Evolutionary conservation across 2,797 vertebrate species (phyloP).

Genomic region (Anniella stebbinsi): DNA sequence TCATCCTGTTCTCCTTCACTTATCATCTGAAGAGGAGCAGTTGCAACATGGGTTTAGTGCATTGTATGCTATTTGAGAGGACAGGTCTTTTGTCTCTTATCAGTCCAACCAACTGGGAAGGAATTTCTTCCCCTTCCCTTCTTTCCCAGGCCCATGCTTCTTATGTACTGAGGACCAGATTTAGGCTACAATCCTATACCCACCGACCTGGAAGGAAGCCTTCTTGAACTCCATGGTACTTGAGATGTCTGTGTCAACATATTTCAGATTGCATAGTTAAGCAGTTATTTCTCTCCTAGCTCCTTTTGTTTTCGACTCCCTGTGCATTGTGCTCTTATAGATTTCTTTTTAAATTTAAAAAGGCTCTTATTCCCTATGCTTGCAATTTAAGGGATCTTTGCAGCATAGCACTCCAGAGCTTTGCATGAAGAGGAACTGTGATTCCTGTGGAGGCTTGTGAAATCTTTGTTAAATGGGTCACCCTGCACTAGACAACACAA

Average conservation of each 20-base stretch:
- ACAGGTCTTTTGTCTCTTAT: not conserved
- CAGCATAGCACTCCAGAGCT: conserved; percentile 41
- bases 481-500: not conserved
- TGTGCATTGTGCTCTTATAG: not conserved
- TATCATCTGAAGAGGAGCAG: not conserved
- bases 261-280: not conserved
- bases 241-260: not conserved
- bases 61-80: not conserved
- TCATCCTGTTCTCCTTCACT: too few species aligned
- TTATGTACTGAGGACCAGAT: too few species aligned
- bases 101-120: not conserved
- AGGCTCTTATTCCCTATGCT: conserved; percentile 32
- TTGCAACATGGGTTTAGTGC: not conserved
- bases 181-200: not conserved
- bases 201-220: not conserved
- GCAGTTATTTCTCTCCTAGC: not conserved
- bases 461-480: conserved; percentile 50
- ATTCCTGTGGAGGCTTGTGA: conserved; percentile 42
- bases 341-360: conserved; percentile 35
- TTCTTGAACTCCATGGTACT: not conserved
- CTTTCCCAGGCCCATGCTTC: not conserved
- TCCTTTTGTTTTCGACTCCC: not conserved
- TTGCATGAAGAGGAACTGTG: conserved; percentile 38
- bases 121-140: not conserved
- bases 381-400: conserved; percentile 45